Evolutionary conservation across 1,140 invertebrate species (phyloP).

Genomic region (Drosophila miranda): DNA sequence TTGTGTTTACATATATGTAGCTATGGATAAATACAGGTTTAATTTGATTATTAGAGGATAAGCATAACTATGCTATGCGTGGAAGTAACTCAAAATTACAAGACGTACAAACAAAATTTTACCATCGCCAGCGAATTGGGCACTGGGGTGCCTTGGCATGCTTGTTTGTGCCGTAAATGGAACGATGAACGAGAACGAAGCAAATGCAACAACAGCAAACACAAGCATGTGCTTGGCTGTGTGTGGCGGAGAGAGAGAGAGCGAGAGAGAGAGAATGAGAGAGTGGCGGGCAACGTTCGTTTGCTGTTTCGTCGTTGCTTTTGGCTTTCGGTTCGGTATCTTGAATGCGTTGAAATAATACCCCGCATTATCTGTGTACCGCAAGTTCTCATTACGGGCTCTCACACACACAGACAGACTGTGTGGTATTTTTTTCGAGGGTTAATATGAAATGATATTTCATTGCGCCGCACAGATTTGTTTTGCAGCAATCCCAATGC

Average conservation of each 20-base stretch:
- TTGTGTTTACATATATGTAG: no score
- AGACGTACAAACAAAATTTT: no score
- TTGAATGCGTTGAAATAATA: conserved; percentile 40
- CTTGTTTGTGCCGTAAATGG: conserved; percentile 63
- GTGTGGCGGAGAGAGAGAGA: conserved; percentile 35
- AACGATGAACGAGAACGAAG: conserved; percentile 69
- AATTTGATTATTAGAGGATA: not conserved
- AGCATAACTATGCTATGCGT: not conserved
- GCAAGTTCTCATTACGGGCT: conserved; percentile 76
- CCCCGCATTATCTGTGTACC: conserved; percentile 70
- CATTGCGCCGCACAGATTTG: conserved; percentile 63
- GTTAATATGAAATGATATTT: conserved; percentile 67
- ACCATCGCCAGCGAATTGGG: conserved; percentile 26
- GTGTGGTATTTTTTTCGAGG: conserved; percentile 52
- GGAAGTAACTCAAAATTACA: no score
- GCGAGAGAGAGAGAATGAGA: conserved; percentile 1
- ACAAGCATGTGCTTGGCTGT: conserved; percentile 32
- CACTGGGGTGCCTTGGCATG: conserved; percentile 25
- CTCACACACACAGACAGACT: conserved; percentile 30
- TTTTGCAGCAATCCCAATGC: conserved; percentile 30
- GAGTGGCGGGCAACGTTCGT: conserved; percentile 30
- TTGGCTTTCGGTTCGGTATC: conserved; percentile 55
- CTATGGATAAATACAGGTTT: not conserved
- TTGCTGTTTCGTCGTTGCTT: conserved; percentile 26
- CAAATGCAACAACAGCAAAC: conserved; percentile 14